phyloP scores from a whole-genome alignment of 2,888 invertebrate genomes.

The Flabesymbios commensalis region DNA sequence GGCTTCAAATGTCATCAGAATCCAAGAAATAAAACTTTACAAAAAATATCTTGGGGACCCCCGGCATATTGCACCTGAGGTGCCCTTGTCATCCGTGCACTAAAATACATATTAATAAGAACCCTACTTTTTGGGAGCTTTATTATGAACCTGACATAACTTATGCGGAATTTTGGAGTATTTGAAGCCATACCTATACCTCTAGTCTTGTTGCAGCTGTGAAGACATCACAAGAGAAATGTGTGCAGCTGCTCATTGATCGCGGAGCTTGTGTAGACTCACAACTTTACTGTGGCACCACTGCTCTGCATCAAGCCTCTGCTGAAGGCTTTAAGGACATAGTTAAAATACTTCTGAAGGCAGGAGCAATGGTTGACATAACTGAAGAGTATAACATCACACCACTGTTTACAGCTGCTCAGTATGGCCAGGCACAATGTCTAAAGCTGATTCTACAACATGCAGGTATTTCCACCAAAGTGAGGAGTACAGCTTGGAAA shows the following conservation, averaged over 20 bases:
- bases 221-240: constrained; percentile 34
- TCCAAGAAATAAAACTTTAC: too few species aligned
- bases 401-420: constrained; percentile 57
- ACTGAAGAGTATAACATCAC: constrained; percentile 49
- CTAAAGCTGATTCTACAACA: constrained; percentile 45
- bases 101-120: too few species aligned
- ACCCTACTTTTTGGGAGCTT: too few species aligned
- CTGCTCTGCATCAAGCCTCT: constrained; percentile 48
- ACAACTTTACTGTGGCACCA: constrained; percentile 45
- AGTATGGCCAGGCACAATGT: constrained; percentile 50
- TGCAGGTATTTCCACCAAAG: constrained; percentile 30
- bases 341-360: constrained; percentile 37
- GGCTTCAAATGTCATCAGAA: too few species aligned
- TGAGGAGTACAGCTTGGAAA: too few species aligned
- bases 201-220: constrained; percentile 38
- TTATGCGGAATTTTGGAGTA: too few species aligned
- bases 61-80: too few species aligned
- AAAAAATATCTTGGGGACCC: too few species aligned
- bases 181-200: background rate
- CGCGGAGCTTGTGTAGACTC: constrained; percentile 45
- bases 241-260: constrained; percentile 42
- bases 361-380: constrained; percentile 43
- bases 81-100: too few species aligned
- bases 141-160: too few species aligned
- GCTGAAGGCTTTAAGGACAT: constrained; percentile 38